Percentiles rank a stretch among this genome's conserved stretches.
Evolutionary conservation across 2,797 vertebrate genomes (phyloP).

Genomic region (Gobio occitaniae): DNA sequence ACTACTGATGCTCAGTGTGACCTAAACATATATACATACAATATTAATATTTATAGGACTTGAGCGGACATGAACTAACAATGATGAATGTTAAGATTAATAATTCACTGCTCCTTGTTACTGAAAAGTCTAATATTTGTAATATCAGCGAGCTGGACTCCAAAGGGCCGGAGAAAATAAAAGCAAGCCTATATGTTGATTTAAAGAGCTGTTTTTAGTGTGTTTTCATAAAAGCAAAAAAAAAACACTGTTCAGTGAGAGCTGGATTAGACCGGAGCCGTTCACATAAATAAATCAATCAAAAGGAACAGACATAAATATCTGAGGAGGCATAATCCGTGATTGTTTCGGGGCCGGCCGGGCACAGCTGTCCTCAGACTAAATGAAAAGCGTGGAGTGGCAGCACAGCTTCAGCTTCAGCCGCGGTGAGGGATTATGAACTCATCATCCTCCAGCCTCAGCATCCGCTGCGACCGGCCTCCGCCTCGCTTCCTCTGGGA

Average conservation of each 20-base stretch:
- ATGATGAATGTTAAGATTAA: too few species aligned
- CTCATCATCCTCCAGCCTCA: constrained; percentile 66
- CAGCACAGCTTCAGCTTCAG: background rate
- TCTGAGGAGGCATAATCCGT: constrained; percentile 84
- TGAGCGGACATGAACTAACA: background rate
- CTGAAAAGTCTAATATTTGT: background rate
- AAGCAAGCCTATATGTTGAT: background rate
- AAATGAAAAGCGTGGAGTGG: constrained; percentile 66
- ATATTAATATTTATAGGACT: background rate
- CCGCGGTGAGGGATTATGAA: constrained; percentile 66
- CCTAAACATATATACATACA: background rate
- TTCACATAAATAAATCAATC: constrained; percentile 62
- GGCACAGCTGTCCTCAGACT: constrained; percentile 75
- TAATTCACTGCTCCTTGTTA: background rate
- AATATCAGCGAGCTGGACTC: background rate
- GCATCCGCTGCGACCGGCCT: constrained; percentile 38
- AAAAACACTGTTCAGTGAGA: constrained; percentile 61
- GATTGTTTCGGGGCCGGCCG: constrained; percentile 72
- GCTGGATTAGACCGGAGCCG: constrained; percentile 74
- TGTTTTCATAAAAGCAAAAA: constrained; percentile 36
- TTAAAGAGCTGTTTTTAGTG: background rate
- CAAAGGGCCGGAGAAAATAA: background rate
- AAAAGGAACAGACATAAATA: constrained; percentile 57
- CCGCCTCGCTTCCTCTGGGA: constrained; percentile 61
- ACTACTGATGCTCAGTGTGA: too few species aligned